Conservation (phyloP, 2,888 invertebrate genomes). For the Molorchus minor region DNA sequence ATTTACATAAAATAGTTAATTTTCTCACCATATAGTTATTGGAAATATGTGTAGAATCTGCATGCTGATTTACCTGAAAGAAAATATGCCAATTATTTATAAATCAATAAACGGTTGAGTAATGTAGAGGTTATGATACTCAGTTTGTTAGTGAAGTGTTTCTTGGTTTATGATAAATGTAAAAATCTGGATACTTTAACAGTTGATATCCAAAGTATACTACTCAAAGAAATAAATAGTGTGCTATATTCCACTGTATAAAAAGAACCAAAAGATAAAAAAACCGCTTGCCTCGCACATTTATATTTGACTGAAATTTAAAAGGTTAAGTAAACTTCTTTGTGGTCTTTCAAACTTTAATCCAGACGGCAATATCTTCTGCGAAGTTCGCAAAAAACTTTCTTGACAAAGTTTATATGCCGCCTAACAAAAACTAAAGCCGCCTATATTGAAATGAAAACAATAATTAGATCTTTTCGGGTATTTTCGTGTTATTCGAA, state of each 20-base stretch:
- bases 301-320: not conserved
- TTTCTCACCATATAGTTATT: not conserved
- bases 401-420: not conserved
- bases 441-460: not conserved
- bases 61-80: not conserved
- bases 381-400: conserved; percentile 1
- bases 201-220: too few relatives aligned
- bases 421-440: not conserved
- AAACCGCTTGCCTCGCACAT: not conserved
- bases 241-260: too few relatives aligned
- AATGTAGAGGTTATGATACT: too few relatives aligned
- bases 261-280: not conserved
- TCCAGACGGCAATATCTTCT: conserved; percentile 1
- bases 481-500: too few relatives aligned
- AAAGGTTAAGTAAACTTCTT: conserved; percentile 3
- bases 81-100: too few relatives aligned
- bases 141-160: too few relatives aligned
- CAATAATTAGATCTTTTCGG: too few relatives aligned
- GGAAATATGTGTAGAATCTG: not conserved
- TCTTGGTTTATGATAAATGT: too few relatives aligned
- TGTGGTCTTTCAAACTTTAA: conserved; percentile 4
- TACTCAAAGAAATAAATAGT: too few relatives aligned
- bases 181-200: too few relatives aligned
- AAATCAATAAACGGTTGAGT: too few relatives aligned
- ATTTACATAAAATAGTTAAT: too few relatives aligned